Evolutionary conservation across 1,140 invertebrate genomes (phyloP).

Genomic region (Magallana ariakensis): DNA sequence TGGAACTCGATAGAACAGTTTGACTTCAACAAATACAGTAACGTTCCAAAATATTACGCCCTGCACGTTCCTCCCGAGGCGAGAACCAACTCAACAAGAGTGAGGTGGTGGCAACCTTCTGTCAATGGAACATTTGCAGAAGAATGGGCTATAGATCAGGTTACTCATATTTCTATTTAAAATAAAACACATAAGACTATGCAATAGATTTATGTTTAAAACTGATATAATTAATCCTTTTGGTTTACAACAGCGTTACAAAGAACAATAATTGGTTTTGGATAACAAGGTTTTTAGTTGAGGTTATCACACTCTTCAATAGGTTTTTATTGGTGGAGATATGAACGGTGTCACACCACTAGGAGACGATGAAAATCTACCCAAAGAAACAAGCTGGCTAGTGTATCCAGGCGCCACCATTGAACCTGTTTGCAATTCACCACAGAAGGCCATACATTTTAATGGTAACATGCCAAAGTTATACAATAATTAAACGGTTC

Average conservation of each 20-base stretch:
- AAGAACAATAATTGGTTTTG: too few relatives aligned
- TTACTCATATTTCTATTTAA: conserved; percentile 49
- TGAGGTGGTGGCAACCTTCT: conserved; percentile 80
- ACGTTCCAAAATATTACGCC: conserved; percentile 72
- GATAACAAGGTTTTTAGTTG: too few relatives aligned
- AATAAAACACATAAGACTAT: too few relatives aligned
- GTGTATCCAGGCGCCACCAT: conserved; percentile 75
- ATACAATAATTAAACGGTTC: too few relatives aligned
- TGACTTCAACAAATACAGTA: conserved; percentile 73
- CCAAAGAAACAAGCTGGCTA: conserved; percentile 76
- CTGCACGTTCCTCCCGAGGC: conserved; percentile 76
- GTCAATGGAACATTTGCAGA: conserved; percentile 75
- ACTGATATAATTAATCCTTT: too few relatives aligned
- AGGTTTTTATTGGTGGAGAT: conserved; percentile 80
- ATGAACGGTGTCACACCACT: conserved; percentile 73
- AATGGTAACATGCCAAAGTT: conserved; percentile 60
- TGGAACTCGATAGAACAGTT: conserved; percentile 79
- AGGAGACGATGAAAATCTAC: conserved; percentile 73
- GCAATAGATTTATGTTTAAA: too few relatives aligned
- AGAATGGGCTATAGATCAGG: conserved; percentile 80
- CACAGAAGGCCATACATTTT: conserved; percentile 70
- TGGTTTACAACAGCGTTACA: too few relatives aligned
- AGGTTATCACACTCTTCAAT: conserved; percentile 38
- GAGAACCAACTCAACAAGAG: conserved; percentile 74
- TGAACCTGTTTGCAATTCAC: conserved; percentile 74